A percentile compares a stretch with the other conserved stretches of the same genome.
Conservation (phyloP, 2,888 invertebrate species). For the Lasioglossum vierecki region DNA sequence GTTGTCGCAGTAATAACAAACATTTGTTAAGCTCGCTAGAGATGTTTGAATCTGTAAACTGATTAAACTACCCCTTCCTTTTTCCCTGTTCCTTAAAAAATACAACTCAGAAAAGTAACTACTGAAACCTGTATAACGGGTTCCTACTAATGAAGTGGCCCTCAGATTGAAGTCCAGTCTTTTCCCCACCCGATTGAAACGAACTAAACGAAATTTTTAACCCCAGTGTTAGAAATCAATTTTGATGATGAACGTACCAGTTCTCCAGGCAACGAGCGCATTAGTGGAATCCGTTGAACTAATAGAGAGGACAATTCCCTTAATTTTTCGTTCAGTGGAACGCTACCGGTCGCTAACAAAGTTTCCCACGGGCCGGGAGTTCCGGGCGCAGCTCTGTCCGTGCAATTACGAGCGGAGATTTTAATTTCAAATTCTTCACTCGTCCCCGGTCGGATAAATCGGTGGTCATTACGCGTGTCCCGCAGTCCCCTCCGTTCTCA, state of each 20-base stretch:
- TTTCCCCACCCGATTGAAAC: background rate
- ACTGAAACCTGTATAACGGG: no score
- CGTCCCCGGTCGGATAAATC: conserved; percentile 40
- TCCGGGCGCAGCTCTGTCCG: background rate
- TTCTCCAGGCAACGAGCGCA: background rate
- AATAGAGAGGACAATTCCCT: background rate
- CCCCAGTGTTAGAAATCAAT: background rate
- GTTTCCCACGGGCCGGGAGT: background rate
- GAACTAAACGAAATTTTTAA: no score
- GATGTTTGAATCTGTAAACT: no score
- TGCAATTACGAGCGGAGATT: conserved; percentile 33
- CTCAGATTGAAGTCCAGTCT: background rate
- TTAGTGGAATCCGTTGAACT: background rate
- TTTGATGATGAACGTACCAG: background rate
- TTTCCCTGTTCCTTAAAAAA: background rate
- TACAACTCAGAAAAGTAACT: background rate
- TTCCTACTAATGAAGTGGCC: no score
- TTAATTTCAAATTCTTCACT: conserved; percentile 47
- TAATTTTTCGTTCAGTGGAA: conserved; percentile 10
- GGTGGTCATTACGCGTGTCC: conserved; percentile 45
- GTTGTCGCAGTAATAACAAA: no score
- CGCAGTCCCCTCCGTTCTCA: conserved; percentile 7
- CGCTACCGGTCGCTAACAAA: conserved; percentile 26
- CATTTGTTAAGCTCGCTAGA: no score
- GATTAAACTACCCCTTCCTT: no score